phyloP scores from a whole-genome alignment of 2,888 invertebrate genomes.

The Spodoptera exigua region DNA sequence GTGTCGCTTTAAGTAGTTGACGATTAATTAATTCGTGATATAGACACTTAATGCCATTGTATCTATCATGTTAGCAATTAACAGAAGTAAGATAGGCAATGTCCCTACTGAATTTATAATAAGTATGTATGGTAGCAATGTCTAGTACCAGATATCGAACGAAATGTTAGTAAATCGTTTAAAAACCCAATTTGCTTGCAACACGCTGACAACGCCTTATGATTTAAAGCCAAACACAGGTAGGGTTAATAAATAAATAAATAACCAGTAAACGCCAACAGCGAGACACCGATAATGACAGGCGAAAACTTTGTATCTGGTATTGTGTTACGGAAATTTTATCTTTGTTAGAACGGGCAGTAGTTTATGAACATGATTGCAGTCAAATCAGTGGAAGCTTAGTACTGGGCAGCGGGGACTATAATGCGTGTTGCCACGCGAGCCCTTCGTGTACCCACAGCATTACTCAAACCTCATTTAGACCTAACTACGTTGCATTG shows the following conservation, averaged over 20 bases:
- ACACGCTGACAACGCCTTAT: slow-evolving; percentile 46
- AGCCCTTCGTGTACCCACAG: slow-evolving; percentile 80
- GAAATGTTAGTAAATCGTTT: slow-evolving; percentile 17
- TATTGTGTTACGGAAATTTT: slow-evolving; percentile 62
- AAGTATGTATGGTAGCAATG: no score
- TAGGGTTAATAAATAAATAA: slow-evolving; percentile 58
- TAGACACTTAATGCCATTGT: slow-evolving; percentile 1
- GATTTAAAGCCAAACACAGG: slow-evolving; percentile 50
- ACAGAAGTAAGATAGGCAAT: no score
- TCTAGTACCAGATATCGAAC: slow-evolving; percentile 9
- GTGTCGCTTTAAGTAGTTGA: slow-evolving; percentile 28
- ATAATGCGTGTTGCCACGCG: slow-evolving; percentile 80
- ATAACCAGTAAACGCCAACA: slow-evolving; percentile 51
- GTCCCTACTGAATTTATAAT: no score
- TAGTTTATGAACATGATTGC: slow-evolving; percentile 61
- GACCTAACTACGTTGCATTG: slow-evolving; percentile 85
- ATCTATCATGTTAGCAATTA: no score
- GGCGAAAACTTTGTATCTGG: slow-evolving; percentile 53
- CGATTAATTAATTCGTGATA: slow-evolving; percentile 12
- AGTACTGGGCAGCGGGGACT: slow-evolving; percentile 63
- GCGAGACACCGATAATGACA: slow-evolving; percentile 45
- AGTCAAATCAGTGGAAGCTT: slow-evolving; percentile 67
- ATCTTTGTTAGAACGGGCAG: slow-evolving; percentile 50
- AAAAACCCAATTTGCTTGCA: slow-evolving; percentile 45
- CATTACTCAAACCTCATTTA: slow-evolving; percentile 89